These are phyloP conservation scores for Fragum fragum DNA, from an alignment of 2,888 invertebrate species.

Conservation along the genomic window DNA sequence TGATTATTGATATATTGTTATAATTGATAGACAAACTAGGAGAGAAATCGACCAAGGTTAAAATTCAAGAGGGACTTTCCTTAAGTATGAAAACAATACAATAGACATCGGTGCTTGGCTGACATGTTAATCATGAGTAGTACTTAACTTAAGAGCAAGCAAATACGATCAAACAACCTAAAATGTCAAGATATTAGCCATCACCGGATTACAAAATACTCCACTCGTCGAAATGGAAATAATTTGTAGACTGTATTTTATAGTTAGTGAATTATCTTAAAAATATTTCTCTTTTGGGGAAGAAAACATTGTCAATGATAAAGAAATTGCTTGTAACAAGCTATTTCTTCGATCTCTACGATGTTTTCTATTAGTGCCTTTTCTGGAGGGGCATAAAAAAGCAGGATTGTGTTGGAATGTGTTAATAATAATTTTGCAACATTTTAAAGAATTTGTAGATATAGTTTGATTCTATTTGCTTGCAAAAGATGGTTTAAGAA, in stretches of 20 bases:
- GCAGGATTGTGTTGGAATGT: too few species aligned
- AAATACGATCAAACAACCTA: neutral
- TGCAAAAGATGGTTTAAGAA: too few species aligned
- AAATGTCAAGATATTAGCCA: too few species aligned
- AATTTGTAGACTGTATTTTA: neutral
- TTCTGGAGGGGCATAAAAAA: too few species aligned
- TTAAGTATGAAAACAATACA: neutral
- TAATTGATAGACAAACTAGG: too few species aligned
- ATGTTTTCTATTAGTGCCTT: too few species aligned
- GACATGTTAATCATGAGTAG: neutral
- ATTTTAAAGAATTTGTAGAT: too few species aligned
- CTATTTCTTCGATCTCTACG: too few species aligned
- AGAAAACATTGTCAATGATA: neutral
- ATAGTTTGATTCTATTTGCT: too few species aligned
- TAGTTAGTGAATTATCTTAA: neutral
- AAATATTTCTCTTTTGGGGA: neutral
- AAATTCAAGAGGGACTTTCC: neutral
- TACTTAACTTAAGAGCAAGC: neutral
- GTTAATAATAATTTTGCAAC: too few species aligned
- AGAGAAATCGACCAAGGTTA: neutral
- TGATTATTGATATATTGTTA: neutral
- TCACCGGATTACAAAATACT: too few species aligned
- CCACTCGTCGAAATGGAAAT: neutral
- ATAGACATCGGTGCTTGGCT: neutral
- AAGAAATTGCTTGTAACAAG: constrained; percentile 5